Percentiles rank a stretch among this genome's conserved stretches.
Evolutionary conservation across 2,113 vertebrate genomes (phyloP).

Genomic region (Semnornis frantzii): DNA sequence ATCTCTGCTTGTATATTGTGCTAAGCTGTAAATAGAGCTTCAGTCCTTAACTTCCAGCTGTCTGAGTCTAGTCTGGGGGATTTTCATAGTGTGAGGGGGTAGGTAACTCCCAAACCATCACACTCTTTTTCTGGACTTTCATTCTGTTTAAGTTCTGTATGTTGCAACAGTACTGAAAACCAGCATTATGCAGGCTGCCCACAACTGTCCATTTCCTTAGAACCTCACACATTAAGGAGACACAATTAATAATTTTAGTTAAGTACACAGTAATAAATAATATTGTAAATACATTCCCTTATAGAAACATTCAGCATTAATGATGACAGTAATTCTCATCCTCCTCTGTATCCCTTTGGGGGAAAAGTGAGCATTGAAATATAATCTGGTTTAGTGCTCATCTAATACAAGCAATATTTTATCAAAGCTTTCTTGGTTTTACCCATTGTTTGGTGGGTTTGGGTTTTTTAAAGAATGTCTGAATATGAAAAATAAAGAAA

Average conservation of each 20-base stretch:
- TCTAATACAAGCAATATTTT: not conserved
- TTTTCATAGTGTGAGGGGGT: no score
- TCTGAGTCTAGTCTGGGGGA: no score
- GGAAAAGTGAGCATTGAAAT: not conserved
- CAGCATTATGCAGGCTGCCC: not conserved
- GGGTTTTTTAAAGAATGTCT: not conserved
- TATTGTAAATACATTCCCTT: not conserved
- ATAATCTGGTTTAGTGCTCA: not conserved
- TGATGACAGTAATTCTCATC: not conserved
- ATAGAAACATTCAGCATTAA: not conserved
- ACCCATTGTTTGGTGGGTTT: not conserved
- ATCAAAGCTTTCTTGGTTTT: not conserved
- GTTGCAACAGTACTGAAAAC: not conserved
- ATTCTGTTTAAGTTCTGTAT: not conserved
- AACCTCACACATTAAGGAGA: not conserved
- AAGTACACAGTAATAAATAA: not conserved
- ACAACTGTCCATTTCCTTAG: not conserved
- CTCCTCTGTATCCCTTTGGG: not conserved
- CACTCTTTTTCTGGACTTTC: not conserved
- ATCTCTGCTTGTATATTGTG: no score
- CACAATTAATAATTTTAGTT: not conserved
- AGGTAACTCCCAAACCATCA: no score
- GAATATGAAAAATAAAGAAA: not conserved
- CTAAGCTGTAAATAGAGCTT: no score
- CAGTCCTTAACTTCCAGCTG: no score